Evolutionary conservation across 2,888 invertebrate genomes (phyloP), one percentile per base, ranked within the genome.

Genomic region (Seira musarum): DNA sequence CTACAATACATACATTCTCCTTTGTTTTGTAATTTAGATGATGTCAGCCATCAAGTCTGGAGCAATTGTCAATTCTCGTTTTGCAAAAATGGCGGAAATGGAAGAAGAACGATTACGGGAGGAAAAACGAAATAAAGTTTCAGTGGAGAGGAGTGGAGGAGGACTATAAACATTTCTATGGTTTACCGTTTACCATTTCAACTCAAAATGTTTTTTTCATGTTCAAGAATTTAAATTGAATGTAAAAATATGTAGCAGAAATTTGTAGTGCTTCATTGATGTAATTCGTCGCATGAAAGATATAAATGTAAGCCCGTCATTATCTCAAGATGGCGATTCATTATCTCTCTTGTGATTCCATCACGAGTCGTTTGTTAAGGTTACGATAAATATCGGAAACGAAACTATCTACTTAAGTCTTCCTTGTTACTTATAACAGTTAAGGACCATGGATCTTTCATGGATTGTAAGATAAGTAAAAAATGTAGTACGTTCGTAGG

Each of bases 41-140:
- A 99, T 99, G 97, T 97, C 97, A 15, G 98, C 98, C 8, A 94
- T 99, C 87, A 99, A 99, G 90, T 95, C 96, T 0, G 99, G 99
- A 10, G 95, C 96, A 88, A 94, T 99, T 83, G 94, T 97, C 1
- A 96, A 97, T 89, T 98, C 97, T 17, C 92, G 99, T 81, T 97
- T 99, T 89, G 98, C 98, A 1, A 92, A 94, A 87, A 96, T 97
- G 93, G 96, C 96, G 0, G 96, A 97, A 89, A 91, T 96, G 91
- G 96, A 96, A 88, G 96, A 96, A 88, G 94, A 93, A 77, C 93
- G 94, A 85, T 93, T 94, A 85, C 95, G 96, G 88, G 92, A 92
- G 85, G 94, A 94, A 87, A 94, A 93, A 89, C 92, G 92, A 89
- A 93, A 94, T 89, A 88, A 89, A 82, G 95, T 96, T 88, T 93